phyloP scores from a whole-genome alignment of 2,797 vertebrate genomes.

The Scleropages formosus region DNA sequence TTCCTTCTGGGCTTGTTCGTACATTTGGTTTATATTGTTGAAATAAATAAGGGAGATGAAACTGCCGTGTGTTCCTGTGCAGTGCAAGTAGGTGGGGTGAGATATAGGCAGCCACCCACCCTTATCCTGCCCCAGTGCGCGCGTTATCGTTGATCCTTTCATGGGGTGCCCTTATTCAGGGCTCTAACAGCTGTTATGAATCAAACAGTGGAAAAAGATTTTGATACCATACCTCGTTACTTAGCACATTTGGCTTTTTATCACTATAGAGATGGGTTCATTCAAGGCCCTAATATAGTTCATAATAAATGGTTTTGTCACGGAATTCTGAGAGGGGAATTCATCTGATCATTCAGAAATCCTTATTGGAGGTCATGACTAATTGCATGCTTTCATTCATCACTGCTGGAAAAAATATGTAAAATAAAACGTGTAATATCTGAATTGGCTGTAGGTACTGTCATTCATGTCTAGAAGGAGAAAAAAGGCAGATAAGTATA shows the following conservation, averaged over 20 bases:
- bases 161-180: not conserved
- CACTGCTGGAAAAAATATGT: too few relatives aligned
- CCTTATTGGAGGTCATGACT: conserved; percentile 35
- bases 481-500: too few relatives aligned
- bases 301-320: too few relatives aligned
- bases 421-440: too few relatives aligned
- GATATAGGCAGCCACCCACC: not conserved
- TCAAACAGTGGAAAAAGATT: too few relatives aligned
- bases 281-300: too few relatives aligned
- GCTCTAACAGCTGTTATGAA: not conserved
- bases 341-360: conserved; percentile 30
- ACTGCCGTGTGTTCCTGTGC: not conserved
- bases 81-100: not conserved
- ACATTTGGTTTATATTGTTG: conserved; percentile 33
- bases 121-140: too few relatives aligned
- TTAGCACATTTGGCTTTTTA: too few relatives aligned
- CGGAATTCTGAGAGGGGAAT: not conserved
- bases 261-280: too few relatives aligned
- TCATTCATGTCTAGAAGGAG: too few relatives aligned
- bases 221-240: too few relatives aligned
- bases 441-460: too few relatives aligned
- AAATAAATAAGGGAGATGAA: conserved; percentile 33
- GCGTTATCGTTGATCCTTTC: not conserved
- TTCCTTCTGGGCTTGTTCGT: conserved; percentile 29
- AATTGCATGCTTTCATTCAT: conserved; percentile 38